Base-by-base conservation (phyloP, 2,113 vertebrate genomes). In the Origma solitaria region DNA sequence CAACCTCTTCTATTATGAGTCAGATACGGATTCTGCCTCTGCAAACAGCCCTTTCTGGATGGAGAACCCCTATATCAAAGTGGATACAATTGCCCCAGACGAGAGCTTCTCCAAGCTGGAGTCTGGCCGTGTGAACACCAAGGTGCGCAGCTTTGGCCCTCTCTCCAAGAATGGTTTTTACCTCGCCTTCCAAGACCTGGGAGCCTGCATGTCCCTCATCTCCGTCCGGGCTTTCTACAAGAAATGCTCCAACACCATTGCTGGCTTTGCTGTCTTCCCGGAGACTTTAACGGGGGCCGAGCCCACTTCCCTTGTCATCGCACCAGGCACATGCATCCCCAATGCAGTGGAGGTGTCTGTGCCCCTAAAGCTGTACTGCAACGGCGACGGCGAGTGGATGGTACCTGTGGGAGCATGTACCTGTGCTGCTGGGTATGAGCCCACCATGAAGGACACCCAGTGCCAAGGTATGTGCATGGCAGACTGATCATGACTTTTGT, bases 41-140 rank as follows among this genome's bases (percentile, higher is more conserved):
- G 98, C 98, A 51, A 99, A 98, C 66, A 99, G 98, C 71, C 99
- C 99, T 24, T 99, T 99, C 97, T 99, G 99, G 99, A 99, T 99
- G 99, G 99, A 99, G 97, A 99, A 99, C 95, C 99, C 99, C 11
- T 99, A 99, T 7, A 97, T 99, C 85, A 99, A 99, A 98, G 99
- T 99, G 98, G 99, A 99, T 98, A 99, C 99, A 93, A 99, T 99
- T 30, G 99, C 99, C 1, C 99, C 99, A 0, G 99, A 99, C 0
- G 98, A 99, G 96, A 99, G 99, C 94, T 99, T 99, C 97, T 99
- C 99, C 17, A 98, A 98, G 96, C 98, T 99, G 10, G 99, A 99
- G n/a, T 96, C 98, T 2, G 99, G 99, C 30, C 98, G 98, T 0
- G 98, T 99, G 83, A 99, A 99, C 97, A 99, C 99, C 65, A 99